Percentiles rank a stretch among this genome's conserved stretches.
phyloP scores from a whole-genome alignment of 2,113 vertebrate species.

The Lanius ludovicianus region DNA sequence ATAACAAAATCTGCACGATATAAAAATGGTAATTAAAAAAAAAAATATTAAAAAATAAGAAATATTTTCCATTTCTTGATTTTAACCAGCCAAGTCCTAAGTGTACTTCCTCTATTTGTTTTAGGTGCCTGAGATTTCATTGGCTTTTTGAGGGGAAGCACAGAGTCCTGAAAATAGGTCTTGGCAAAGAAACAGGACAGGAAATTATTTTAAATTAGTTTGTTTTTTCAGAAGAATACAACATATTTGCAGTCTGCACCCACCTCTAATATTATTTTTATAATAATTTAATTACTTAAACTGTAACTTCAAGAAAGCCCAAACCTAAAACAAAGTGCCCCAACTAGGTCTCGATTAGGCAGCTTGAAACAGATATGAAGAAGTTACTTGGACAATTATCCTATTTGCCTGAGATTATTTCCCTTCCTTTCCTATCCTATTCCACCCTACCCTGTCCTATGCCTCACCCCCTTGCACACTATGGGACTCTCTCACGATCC shows the following conservation, averaged over 20 bases:
- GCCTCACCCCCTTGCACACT: not conserved
- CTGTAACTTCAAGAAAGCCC: not conserved
- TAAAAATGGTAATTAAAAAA: not conserved
- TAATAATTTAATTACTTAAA: not conserved
- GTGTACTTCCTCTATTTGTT: not conserved
- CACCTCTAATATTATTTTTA: not conserved
- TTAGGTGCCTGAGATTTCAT: not conserved
- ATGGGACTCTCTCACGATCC: not conserved
- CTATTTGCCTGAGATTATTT: not conserved
- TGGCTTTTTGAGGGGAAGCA: not conserved
- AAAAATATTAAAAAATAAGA: not conserved
- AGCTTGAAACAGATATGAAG: not conserved
- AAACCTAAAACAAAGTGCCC: not conserved
- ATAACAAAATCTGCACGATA: not conserved
- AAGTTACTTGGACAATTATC: not conserved
- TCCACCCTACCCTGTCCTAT: not conserved
- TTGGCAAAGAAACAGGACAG: not conserved
- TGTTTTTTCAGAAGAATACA: not conserved
- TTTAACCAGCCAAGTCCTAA: not conserved
- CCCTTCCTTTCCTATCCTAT: not conserved
- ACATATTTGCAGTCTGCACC: not conserved
- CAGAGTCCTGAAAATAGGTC: not conserved
- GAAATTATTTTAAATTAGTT: conserved; percentile 25
- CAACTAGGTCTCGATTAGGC: not conserved
- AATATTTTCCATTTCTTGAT: not conserved